Base-by-base conservation (phyloP, 64 coral and sea anemone species). In the Porites australiensis region DNA sequence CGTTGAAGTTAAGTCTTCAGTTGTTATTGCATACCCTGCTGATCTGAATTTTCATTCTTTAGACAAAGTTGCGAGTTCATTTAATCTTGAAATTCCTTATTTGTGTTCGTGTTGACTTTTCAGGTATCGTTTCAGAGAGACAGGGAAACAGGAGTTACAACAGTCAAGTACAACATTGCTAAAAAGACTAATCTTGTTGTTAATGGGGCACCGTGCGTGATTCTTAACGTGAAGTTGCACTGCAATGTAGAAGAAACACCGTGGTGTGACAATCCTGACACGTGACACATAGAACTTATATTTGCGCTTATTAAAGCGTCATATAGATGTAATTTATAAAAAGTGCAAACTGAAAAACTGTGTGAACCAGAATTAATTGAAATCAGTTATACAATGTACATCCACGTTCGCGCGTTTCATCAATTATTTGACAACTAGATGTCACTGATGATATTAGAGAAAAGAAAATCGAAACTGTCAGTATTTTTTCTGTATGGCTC, bases 61-160 rank as follows among this genome's bases (percentile, higher is more conserved):
- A 5, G 44, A 70, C 61, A 57, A 16, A 49, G 20, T 11, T 14
- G 21, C 16, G 50, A 7, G 6, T 63, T 27, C n/a, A n/a, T n/a
- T n/a, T n/a, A 37, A 37, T 37, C 27, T 37, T 37, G 27, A 37
- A 37, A 37, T 37, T 37, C 27, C 27, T 44, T 50, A 9, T 66
- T 79, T 6, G 6, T 20, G 79, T 58, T 44, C 13, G 8, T 70
- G 3, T 37, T 82, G 44, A 59, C 13, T 50, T 79, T 75, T 44
- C 48, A 99, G 98, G 91, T 60, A 44, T 96, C 94, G 18, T 99
- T 99, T 52, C 90, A 89, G 51, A 84, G 98, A 74, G 98, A 99
- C 77, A 88, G 92, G 23, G 37, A 89, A 82, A 99, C 98, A 54
- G 98, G 98, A 16, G 50, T 94, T 46, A 85, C 93, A 77, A 82